phyloP scores from a whole-genome alignment of 2,797 vertebrate genomes.

The Antrozous pallidus region DNA sequence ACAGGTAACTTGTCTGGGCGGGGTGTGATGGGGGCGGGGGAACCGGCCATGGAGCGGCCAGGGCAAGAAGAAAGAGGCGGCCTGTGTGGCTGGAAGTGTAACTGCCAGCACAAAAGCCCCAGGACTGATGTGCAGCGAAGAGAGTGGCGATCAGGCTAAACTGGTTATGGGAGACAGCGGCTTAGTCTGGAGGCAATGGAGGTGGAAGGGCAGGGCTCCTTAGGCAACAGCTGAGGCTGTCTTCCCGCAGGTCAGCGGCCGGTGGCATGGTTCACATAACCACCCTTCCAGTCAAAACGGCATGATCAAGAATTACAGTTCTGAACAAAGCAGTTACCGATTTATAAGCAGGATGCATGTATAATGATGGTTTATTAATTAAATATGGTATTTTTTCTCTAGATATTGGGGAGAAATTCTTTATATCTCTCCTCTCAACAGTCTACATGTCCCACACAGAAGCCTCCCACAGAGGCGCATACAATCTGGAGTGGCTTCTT shows the following conservation, averaged over 20 bases:
- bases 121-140: not conserved
- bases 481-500: not conserved
- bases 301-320: not conserved
- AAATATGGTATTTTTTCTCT: constrained; percentile 12
- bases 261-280: not conserved
- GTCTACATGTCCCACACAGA: not conserved
- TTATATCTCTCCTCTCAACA: not conserved
- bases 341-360: not conserved
- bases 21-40: not conserved
- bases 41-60: not conserved
- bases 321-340: not conserved
- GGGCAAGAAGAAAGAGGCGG: not conserved
- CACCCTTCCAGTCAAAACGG: not conserved
- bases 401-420: not conserved
- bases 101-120: not conserved
- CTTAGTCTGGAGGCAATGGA: not conserved
- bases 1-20: not conserved
- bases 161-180: not conserved
- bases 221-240: not conserved
- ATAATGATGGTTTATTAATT: not conserved
- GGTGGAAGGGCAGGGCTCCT: not conserved
- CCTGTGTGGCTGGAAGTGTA: not conserved
- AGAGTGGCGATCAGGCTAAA: not conserved
- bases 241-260: not conserved
- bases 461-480: not conserved